Base-by-base conservation (phyloP, 2,888 invertebrate genomes). In the Chrysolina oricalcia region DNA sequence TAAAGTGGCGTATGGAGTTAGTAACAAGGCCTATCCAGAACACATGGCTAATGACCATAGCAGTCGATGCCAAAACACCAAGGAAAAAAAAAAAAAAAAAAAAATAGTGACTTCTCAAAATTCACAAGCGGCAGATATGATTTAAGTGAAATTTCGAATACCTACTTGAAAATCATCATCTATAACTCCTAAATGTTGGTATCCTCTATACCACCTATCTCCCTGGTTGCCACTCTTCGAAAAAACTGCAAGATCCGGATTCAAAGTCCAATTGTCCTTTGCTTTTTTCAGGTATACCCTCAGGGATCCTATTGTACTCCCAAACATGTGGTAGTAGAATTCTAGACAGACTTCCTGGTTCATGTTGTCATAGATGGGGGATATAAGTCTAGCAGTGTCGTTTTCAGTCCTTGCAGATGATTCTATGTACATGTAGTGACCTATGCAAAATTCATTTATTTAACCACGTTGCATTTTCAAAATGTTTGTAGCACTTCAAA, bases 351-450 rank as follows among this genome's bases (percentile, higher is more conserved):
- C 70, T 13, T 79, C 79, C 10, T 71, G 72, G 8, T 73, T 71
- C n/a, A 77, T 76, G 74, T 79, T 82, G 19, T 84, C 80, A 85
- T 92, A 95, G 0, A 95, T 89, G 0, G 96, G 96, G 0, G 96
- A 96, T 10, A 94, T 88, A 0, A 96, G 90, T 0, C 94, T 91
- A 0, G 96, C 94, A 0, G 92, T 92, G 76, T 94, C 93, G 81
- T 94, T 93, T 59, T 89, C 89, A 15, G 89, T 81, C 15, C 91
- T 89, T 0, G 92, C 90, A 0, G 94, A 92, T 17, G 95, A 93
- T 85, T 97, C 97, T 77, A 96, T 93, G 82, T 95, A 94, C 92
- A 97, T 93, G 87, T 95, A 97, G 84, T 94, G 92, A 0, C 96
- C 96, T 92, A 89, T 69, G 78, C 74, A 35, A 70, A 43, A 41